These are phyloP conservation scores for Hippocampus mohnikei DNA, from an alignment of 2,113 vertebrate species.

Conservation along the genomic window DNA sequence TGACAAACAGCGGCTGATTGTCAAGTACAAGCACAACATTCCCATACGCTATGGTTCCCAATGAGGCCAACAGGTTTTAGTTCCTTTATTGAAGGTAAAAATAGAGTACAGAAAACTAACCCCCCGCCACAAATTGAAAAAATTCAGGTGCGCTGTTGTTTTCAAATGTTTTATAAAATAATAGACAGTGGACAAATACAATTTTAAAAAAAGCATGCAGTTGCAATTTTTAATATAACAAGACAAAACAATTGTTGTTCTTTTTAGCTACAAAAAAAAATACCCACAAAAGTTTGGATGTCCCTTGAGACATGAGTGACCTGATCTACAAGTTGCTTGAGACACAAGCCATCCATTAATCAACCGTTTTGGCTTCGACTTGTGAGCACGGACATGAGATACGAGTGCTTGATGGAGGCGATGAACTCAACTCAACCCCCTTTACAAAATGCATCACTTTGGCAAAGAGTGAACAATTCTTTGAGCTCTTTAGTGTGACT, in stretches of 20 bases:
- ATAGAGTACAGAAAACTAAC: constrained; percentile 11
- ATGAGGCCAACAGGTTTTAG: not conserved
- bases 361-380: no score
- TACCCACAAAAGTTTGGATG: not conserved
- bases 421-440: no score
- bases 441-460: no score
- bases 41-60: not conserved
- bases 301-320: no score
- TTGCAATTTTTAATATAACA: not conserved
- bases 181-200: not conserved
- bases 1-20: no score
- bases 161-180: not conserved
- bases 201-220: not conserved
- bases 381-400: no score
- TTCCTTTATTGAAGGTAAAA: constrained; percentile 4
- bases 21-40: not conserved
- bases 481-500: no score
- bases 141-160: not conserved
- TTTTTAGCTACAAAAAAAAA: not conserved
- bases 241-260: not conserved
- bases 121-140: not conserved
- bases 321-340: no score
- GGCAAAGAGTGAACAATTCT: no score
- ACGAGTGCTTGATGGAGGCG: no score
- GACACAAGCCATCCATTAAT: no score